Conservation (phyloP, 2,113 vertebrate species). For the Neomonachus schauinslandi region DNA sequence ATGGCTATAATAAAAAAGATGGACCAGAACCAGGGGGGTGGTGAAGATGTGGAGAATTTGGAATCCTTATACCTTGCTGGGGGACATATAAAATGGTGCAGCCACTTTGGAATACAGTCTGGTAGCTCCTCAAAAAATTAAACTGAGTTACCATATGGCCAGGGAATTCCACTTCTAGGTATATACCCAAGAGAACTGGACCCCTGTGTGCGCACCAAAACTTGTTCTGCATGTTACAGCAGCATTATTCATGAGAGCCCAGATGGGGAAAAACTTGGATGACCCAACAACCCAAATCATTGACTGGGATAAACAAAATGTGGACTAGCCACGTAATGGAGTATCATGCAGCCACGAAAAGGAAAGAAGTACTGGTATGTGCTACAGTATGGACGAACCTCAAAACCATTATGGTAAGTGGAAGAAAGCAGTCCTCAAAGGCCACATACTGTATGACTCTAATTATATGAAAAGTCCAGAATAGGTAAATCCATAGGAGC, state of each 20-base stretch:
- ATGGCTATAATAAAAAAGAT: not conserved
- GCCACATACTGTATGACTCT: not conserved
- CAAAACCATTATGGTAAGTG: not conserved
- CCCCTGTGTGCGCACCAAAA: not conserved
- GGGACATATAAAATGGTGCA: not conserved
- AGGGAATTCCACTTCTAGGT: not conserved
- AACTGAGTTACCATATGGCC: not conserved
- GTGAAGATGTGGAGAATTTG: not conserved
- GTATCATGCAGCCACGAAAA: not conserved
- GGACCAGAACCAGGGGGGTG: not conserved
- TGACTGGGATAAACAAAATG: not conserved
- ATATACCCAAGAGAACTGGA: not conserved
- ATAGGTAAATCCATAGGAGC: not conserved
- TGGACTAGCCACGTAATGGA: not conserved
- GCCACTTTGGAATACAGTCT: constrained; percentile 7
- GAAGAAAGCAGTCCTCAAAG: not conserved
- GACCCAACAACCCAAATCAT: not conserved
- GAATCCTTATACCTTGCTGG: not conserved
- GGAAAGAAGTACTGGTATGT: not conserved
- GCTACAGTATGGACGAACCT: not conserved
- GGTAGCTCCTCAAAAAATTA: not conserved
- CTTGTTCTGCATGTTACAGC: not conserved
- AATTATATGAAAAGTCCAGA: constrained; percentile 12
- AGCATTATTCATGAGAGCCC: not conserved
- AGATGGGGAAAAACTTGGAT: not conserved